These are phyloP conservation scores for Aix galericulata DNA, from an alignment of 2,113 vertebrate species.

Conservation along the genomic window DNA sequence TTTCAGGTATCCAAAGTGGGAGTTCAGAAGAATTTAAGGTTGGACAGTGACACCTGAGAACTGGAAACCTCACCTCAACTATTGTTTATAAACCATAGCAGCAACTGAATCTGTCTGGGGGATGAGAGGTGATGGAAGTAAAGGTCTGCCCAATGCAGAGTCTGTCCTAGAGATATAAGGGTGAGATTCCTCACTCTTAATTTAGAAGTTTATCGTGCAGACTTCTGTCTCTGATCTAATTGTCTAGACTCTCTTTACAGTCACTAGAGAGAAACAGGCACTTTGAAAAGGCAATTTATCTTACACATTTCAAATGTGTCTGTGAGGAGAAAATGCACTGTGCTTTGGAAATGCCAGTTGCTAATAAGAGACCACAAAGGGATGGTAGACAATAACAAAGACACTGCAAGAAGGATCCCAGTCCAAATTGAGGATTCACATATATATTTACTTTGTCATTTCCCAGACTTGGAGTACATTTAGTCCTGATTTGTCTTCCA, in stretches of 20 bases:
- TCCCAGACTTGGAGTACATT: background rate
- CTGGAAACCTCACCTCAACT: background rate
- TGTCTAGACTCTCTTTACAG: background rate
- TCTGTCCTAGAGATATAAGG: background rate
- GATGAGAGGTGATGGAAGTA: background rate
- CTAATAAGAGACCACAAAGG: background rate
- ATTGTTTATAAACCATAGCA: background rate
- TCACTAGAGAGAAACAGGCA: background rate
- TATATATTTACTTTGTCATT: background rate
- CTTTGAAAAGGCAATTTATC: slow-evolving; percentile 19
- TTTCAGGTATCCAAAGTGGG: background rate
- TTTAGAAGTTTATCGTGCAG: background rate
- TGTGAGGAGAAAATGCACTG: background rate
- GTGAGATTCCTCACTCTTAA: background rate
- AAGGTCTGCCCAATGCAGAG: background rate
- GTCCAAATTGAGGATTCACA: background rate
- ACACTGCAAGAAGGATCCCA: background rate
- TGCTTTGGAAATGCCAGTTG: background rate
- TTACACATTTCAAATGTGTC: background rate
- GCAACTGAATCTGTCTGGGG: background rate
- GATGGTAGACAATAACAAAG: background rate
- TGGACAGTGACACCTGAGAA: background rate
- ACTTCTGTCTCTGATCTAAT: slow-evolving; percentile 29
- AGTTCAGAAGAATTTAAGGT: background rate
- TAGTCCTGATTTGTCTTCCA: background rate